Evolutionary conservation across 2,888 invertebrate genomes (phyloP), one percentile per base, ranked within the genome.

Genomic region (Cloeon dipterum): DNA sequence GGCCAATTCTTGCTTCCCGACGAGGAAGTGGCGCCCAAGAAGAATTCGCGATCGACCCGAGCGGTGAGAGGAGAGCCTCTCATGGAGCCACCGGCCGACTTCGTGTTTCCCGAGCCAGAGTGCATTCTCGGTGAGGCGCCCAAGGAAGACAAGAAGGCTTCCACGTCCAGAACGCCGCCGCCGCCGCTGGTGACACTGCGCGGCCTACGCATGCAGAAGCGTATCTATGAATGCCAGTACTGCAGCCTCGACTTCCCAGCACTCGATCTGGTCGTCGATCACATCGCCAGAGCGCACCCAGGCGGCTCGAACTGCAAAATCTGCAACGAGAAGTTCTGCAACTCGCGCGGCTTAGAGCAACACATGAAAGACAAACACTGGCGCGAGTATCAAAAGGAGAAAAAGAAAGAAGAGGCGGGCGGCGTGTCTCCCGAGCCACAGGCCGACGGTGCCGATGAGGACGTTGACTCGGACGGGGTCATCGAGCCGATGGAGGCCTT

Each of bases 321-420:
- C 16, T 29, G 29, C 16, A 29, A 29, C 16, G 29, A 29, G 14
- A 29, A 29, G 29, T 29, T 29, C n/a, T 29, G 29, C 16, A 29
- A 13, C 5, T n/a, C n/a, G 14, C 13, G n/a, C 7, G 29, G 29
- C 7, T n/a, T 29, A n/a, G 16, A 29, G 7, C 29, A 29, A 16
- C 29, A 29, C n/a, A 29, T n/a, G n/a, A n/a, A 29, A n/a, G 29
- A 29, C n/a, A 29, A 29, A 16, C 29, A 29, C 16, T 29, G 29
- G 29, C 5, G 29, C n/a, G 29, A 29, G 16, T 29, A n/a, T n/a
- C n/a, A n/a, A n/a, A n/a, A n/a, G n/a, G n/a, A n/a, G n/a, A n/a
- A n/a, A n/a, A n/a, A n/a, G n/a, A n/a, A n/a, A n/a, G n/a, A n/a
- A n/a, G n/a, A n/a, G n/a, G n/a, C n/a, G n/a, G n/a, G n/a, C n/a